Percentiles rank a stretch among this genome's conserved stretches.
These are phyloP conservation scores for Brachionus paranguensis DNA, from an alignment of 1,140 invertebrate species.

Conservation along the genomic window DNA sequence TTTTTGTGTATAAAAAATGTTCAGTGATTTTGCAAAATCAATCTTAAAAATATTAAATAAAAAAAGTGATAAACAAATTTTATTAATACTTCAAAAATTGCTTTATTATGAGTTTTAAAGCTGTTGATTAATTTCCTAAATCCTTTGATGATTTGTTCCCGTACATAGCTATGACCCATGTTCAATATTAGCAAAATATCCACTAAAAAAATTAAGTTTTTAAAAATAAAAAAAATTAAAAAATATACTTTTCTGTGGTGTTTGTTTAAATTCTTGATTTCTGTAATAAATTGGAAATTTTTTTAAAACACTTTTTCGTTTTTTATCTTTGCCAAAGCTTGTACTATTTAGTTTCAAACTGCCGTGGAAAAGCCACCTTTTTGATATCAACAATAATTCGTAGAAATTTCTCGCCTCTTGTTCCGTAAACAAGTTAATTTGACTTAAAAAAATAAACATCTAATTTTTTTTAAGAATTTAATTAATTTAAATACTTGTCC, in stretches of 20 bases:
- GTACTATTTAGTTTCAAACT: background rate
- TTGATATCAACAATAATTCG: background rate
- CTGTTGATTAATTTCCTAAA: conserved; percentile 4
- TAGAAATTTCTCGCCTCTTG: conserved; percentile 10
- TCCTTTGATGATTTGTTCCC: background rate
- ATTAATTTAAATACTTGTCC: background rate
- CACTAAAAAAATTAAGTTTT: background rate
- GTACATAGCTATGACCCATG: background rate
- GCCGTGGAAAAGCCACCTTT: background rate
- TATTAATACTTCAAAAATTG: background rate
- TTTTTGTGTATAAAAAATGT: background rate
- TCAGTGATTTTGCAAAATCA: background rate
- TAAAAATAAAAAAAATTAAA: background rate
- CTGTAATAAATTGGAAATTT: background rate
- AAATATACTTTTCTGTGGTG: background rate
- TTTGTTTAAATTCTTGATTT: background rate
- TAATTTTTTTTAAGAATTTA: background rate
- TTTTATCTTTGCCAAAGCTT: background rate
- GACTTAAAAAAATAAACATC: background rate
- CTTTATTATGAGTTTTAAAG: background rate
- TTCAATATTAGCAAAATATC: background rate
- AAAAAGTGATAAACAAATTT: background rate
- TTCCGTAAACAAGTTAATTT: background rate
- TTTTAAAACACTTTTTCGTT: background rate
- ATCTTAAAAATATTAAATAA: background rate